Evolutionary conservation across 2,888 invertebrate genomes (phyloP).

Genomic region (Orthonevra nobilis): DNA sequence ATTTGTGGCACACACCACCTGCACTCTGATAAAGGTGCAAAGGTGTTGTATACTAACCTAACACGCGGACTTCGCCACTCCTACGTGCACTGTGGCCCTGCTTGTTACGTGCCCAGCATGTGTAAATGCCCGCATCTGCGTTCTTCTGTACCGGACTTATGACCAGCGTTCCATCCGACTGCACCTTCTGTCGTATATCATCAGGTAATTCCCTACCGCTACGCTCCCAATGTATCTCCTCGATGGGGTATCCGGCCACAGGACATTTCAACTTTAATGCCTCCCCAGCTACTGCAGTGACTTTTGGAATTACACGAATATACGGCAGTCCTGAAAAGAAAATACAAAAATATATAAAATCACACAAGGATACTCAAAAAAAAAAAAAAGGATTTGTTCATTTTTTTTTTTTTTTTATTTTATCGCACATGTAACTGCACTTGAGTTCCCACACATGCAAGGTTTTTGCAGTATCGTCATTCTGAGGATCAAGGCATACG

Average conservation of each 20-base stretch:
- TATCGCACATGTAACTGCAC: constrained; percentile 16
- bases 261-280: constrained; percentile 88
- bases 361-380: too few species aligned
- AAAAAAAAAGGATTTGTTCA: too few species aligned
- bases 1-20: constrained; percentile 55
- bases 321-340: constrained; percentile 85
- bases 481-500: constrained; percentile 25
- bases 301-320: constrained; percentile 89
- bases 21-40: constrained; percentile 7
- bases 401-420: too few species aligned
- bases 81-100: constrained; percentile 88
- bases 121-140: constrained; percentile 88
- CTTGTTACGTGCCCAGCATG: constrained; percentile 89
- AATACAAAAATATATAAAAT: constrained; percentile 23
- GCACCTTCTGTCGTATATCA: constrained; percentile 88
- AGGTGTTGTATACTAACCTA: constrained; percentile 83
- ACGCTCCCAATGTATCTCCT: constrained; percentile 90
- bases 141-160: constrained; percentile 89
- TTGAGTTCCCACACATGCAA: constrained; percentile 62
- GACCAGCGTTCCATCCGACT: constrained; percentile 87
- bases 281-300: constrained; percentile 90
- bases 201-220: constrained; percentile 88
- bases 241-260: constrained; percentile 90
- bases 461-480: constrained; percentile 58
- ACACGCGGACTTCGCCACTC: constrained; percentile 88